Percentiles rank a stretch among this genome's conserved stretches.
Evolutionary conservation across 2,888 invertebrate species (phyloP).

Genomic region (Teleiodes luculella): DNA sequence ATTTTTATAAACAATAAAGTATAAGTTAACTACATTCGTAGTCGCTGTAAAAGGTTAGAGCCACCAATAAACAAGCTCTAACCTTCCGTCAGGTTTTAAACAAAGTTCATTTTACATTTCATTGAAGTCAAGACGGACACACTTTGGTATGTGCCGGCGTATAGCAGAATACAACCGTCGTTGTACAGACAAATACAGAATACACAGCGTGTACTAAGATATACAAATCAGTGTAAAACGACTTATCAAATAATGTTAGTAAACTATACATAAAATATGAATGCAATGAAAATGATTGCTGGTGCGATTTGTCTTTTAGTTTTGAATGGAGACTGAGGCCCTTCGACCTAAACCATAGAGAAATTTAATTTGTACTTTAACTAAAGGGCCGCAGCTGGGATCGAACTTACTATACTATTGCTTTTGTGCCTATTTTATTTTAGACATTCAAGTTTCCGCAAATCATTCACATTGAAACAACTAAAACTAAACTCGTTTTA

Average conservation of each 20-base stretch:
- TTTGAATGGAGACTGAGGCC: constrained; percentile 43
- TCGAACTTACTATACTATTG: constrained; percentile 10
- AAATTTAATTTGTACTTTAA: constrained; percentile 68
- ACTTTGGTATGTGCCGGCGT: constrained; percentile 47
- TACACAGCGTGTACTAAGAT: constrained; percentile 41
- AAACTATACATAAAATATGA: constrained; percentile 37
- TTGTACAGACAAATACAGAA: constrained; percentile 43
- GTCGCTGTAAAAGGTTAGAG: constrained; percentile 28
- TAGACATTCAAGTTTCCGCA: constrained; percentile 20
- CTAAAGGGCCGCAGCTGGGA: constrained; percentile 47
- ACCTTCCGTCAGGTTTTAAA: constrained; percentile 45
- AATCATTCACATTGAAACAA: constrained; percentile 25
- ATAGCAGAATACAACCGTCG: constrained; percentile 39
- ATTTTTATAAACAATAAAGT: constrained; percentile 56
- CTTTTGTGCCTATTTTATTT: neutral
- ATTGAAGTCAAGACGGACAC: constrained; percentile 46
- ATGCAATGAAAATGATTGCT: constrained; percentile 39
- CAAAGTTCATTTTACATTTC: constrained; percentile 66
- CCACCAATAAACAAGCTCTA: constrained; percentile 24
- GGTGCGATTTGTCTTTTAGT: constrained; percentile 39
- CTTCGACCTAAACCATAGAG: constrained; percentile 65
- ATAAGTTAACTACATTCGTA: constrained; percentile 38
- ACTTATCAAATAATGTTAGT: constrained; percentile 30
- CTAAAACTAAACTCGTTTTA: constrained; percentile 44
- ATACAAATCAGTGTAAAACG: constrained; percentile 4